Evolutionary conservation across 2,797 vertebrate species (phyloP).

Genomic region (Jordanella pulchra): DNA sequence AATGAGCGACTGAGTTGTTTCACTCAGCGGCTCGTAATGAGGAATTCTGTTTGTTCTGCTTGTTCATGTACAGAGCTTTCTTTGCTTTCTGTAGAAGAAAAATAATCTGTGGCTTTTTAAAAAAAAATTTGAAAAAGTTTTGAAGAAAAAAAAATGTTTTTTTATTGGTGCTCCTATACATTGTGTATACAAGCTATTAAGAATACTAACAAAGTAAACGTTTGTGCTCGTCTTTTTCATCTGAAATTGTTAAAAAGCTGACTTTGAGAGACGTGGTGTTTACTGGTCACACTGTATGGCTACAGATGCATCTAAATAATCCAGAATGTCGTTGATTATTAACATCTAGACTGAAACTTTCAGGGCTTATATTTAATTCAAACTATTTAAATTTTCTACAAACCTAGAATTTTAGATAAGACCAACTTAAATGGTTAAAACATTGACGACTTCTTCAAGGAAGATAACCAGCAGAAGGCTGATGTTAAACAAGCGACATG

Average conservation of each 20-base stretch:
- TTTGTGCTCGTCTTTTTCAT: slow-evolving; percentile 70
- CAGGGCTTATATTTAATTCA: neutral
- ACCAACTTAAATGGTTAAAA: too few species aligned
- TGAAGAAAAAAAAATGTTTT: slow-evolving; percentile 70
- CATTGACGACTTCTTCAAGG: too few species aligned
- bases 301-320: neutral
- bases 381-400: neutral
- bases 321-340: neutral
- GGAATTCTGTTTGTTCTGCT: slow-evolving; percentile 82
- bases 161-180: slow-evolving; percentile 84
- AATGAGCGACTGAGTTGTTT: slow-evolving; percentile 72
- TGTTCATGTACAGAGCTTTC: slow-evolving; percentile 86
- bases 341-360: neutral
- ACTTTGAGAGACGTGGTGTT: neutral
- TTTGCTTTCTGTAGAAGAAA: slow-evolving; percentile 84
- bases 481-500: too few species aligned
- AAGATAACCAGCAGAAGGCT: too few species aligned
- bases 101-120: slow-evolving; percentile 83
- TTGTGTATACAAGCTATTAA: slow-evolving; percentile 83
- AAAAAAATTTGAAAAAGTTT: slow-evolving; percentile 60
- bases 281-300: neutral
- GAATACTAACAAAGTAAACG: slow-evolving; percentile 81
- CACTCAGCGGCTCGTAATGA: slow-evolving; percentile 72
- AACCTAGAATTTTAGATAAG: too few species aligned
- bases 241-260: neutral